Conservation (phyloP, 1,140 invertebrate species). For the Artemia franciscana region DNA sequence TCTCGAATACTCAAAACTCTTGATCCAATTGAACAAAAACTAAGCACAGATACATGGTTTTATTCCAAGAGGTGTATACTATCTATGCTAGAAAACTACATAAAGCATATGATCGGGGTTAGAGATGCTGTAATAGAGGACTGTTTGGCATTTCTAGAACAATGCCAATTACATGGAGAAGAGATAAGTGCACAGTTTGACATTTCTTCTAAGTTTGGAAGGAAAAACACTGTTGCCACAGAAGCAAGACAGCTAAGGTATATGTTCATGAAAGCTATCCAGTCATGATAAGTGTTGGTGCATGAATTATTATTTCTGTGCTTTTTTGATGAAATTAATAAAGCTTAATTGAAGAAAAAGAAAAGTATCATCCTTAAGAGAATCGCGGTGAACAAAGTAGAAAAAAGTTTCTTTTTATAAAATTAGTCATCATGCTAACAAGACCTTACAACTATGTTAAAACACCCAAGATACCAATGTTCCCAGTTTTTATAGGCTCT, state of each 20-base stretch:
- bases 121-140: constrained; percentile 69
- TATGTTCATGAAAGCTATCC: constrained; percentile 3
- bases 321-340: no score
- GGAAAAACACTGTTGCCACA: constrained; percentile 16
- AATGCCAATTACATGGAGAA: constrained; percentile 32
- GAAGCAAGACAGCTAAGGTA: not conserved
- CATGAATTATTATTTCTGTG: no score
- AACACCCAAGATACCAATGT: no score
- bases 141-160: constrained; percentile 73
- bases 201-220: not conserved
- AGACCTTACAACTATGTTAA: no score
- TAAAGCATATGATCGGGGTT: constrained; percentile 72
- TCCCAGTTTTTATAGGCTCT: no score
- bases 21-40: constrained; percentile 82
- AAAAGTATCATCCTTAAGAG: no score
- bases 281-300: no score
- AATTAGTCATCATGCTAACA: no score
- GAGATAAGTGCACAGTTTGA: not conserved
- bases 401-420: no score
- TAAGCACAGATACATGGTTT: constrained; percentile 92
- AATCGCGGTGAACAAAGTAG: no score
- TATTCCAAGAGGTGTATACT: constrained; percentile 86
- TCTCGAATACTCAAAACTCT: constrained; percentile 88
- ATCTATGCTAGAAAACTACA: constrained; percentile 71
- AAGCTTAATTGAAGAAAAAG: no score